Conservation (phyloP, 2,888 invertebrate species). For the Pemphredon lugubris region DNA sequence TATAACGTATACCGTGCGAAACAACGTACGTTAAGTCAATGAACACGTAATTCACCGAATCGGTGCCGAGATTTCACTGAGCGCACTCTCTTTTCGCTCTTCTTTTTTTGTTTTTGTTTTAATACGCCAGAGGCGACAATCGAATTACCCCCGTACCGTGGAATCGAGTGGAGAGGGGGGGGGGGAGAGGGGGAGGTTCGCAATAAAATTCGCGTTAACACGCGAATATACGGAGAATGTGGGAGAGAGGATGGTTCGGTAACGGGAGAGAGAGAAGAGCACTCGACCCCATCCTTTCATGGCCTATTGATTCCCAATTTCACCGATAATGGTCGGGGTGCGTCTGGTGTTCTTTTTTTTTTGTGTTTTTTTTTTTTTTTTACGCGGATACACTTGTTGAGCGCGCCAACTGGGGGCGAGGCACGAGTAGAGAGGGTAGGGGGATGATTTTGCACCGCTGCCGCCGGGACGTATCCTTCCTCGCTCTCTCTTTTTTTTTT, state of each 20-base stretch:
- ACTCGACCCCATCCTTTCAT: constrained; percentile 68
- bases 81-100: constrained; percentile 17
- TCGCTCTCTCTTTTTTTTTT: constrained; percentile 39
- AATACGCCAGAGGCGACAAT: constrained; percentile 59
- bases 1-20: not conserved
- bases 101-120: constrained; percentile 35
- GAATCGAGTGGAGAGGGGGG: constrained; percentile 10
- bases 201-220: constrained; percentile 36
- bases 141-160: constrained; percentile 57
- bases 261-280: constrained; percentile 37
- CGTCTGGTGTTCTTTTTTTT: too few species aligned
- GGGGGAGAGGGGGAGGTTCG: constrained; percentile 31
- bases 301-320: constrained; percentile 80
- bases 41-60: constrained; percentile 25
- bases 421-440: constrained; percentile 52
- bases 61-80: constrained; percentile 24
- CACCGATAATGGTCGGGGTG: constrained; percentile 75
- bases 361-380: too few species aligned
- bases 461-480: constrained; percentile 59
- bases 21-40: constrained; percentile 21
- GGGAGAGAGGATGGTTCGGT: constrained; percentile 44
- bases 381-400: constrained; percentile 80
- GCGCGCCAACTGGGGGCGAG: constrained; percentile 53
- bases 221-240: constrained; percentile 12
- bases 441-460: constrained; percentile 66